Percentiles rank a stretch among this genome's conserved stretches.
Evolutionary conservation across 2,797 vertebrate species (phyloP).

Genomic region (Cossypha polioptera): DNA sequence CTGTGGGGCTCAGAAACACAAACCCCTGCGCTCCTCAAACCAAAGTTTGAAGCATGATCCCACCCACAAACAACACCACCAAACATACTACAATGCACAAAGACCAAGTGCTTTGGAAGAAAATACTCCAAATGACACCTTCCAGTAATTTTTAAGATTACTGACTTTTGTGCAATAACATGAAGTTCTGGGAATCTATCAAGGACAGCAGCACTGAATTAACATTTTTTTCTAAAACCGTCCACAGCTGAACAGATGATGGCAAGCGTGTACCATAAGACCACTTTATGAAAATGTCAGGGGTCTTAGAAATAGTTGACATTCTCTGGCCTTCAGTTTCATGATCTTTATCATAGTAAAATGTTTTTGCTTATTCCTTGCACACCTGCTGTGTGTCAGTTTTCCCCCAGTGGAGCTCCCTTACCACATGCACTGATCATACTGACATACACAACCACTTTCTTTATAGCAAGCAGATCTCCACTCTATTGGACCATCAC

Average conservation of each 20-base stretch:
- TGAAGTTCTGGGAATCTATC: not conserved
- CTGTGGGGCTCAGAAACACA: not conserved
- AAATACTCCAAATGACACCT: not conserved
- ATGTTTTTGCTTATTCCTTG: slow-evolving; percentile 34
- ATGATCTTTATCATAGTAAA: slow-evolving; percentile 56
- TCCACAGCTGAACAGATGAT: slow-evolving; percentile 38
- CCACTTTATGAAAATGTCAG: not conserved
- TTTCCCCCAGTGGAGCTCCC: not conserved
- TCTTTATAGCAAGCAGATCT: not conserved
- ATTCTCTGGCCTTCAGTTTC: slow-evolving; percentile 61
- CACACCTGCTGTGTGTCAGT: slow-evolving; percentile 65
- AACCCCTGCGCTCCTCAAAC: not conserved
- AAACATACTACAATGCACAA: rapidly evolving
- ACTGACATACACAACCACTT: not conserved
- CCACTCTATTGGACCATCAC: not conserved
- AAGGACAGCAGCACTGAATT: not conserved
- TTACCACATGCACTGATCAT: not conserved
- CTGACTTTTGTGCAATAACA: not conserved
- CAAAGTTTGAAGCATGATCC: not conserved
- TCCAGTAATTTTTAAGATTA: not conserved
- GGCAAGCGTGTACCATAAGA: not conserved
- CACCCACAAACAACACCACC: not conserved
- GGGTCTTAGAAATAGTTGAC: slow-evolving; percentile 41
- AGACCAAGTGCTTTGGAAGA: not conserved
- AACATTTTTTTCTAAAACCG: not conserved